Percentiles rank a stretch among this genome's conserved stretches.
Evolutionary conservation across 2,797 vertebrate genomes (phyloP).

Genomic region (Acanthornis magna): DNA sequence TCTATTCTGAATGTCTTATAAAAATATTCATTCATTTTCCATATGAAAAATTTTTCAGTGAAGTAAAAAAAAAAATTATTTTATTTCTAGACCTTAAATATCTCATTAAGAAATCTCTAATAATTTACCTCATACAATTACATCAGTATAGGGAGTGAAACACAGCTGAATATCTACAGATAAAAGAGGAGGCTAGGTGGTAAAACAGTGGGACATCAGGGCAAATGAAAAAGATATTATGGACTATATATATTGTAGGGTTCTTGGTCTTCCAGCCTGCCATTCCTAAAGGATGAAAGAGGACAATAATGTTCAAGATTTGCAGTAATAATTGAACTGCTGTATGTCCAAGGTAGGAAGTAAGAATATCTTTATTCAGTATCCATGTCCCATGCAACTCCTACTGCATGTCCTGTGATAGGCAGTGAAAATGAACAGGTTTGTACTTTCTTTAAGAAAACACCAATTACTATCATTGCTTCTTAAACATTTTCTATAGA

Average conservation of each 20-base stretch:
- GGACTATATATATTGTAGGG: background rate
- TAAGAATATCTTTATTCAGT: background rate
- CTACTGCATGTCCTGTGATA: rapidly evolving
- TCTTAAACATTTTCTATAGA: background rate
- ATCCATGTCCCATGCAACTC: background rate
- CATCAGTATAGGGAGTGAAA: background rate
- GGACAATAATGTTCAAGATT: background rate
- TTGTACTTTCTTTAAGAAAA: background rate
- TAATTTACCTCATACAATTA: background rate
- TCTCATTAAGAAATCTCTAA: background rate
- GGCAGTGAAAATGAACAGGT: background rate
- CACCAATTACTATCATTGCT: background rate
- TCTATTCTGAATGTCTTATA: background rate
- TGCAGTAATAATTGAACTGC: background rate
- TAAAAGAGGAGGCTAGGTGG: background rate
- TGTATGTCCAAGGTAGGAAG: background rate
- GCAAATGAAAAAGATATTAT: background rate
- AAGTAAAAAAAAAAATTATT: background rate
- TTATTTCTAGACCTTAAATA: background rate
- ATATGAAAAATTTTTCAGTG: background rate
- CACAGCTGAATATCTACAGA: background rate
- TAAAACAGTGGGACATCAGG: background rate
- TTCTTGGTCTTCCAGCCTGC: background rate
- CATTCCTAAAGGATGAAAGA: background rate
- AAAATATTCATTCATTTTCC: background rate